Evolutionary conservation across 2,113 vertebrate species (phyloP).

Genomic region (Myotis yumanensis): DNA sequence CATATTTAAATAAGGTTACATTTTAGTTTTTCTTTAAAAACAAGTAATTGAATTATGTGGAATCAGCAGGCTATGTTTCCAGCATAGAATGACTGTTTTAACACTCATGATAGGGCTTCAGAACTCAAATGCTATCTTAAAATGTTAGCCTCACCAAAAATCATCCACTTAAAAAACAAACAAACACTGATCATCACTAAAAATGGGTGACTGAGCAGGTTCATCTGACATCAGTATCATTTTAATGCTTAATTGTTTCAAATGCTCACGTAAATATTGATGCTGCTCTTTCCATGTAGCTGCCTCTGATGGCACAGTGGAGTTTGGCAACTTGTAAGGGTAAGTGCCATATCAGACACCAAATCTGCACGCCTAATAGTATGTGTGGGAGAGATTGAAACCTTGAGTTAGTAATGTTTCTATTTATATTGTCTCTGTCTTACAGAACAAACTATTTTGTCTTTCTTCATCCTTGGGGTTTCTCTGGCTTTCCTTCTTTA

Average conservation of each 20-base stretch:
- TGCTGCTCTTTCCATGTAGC: background rate
- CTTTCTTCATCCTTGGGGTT: background rate
- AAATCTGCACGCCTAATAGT: background rate
- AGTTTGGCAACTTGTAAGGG: conserved; percentile 16
- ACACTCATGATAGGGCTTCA: background rate
- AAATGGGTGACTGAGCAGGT: background rate
- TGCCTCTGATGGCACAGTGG: background rate
- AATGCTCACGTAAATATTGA: background rate
- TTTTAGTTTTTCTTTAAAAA: conserved; percentile 30
- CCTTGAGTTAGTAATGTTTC: conserved; percentile 26
- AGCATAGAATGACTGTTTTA: background rate
- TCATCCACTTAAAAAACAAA: conserved; percentile 11
- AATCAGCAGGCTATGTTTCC: conserved; percentile 22
- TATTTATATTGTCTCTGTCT: conserved; percentile 14
- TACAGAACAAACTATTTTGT: conserved; percentile 20
- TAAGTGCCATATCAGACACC: background rate
- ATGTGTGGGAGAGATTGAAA: background rate
- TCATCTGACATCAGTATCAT: background rate
- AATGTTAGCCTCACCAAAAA: conserved; percentile 46
- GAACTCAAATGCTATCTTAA: conserved; percentile 36
- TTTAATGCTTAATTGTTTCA: conserved; percentile 25
- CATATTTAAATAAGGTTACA: background rate
- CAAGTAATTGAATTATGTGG: background rate
- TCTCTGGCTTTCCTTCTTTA: conserved; percentile 14
- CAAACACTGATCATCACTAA: background rate